Base-by-base conservation (phyloP, 2,113 vertebrate genomes). In the Pogona vitticeps region DNA sequence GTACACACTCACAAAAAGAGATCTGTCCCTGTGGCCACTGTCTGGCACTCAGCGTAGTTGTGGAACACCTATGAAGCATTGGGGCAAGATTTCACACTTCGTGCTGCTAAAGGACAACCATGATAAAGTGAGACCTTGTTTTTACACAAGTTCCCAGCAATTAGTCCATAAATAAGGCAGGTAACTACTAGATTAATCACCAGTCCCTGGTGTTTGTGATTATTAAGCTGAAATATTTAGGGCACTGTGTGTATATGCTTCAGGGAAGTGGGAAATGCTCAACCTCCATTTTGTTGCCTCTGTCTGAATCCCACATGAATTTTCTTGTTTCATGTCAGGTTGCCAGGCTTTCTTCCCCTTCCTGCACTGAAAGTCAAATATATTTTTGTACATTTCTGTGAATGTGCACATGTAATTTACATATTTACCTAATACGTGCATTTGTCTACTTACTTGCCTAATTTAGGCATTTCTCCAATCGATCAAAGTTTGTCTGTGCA, bases 61-160 rank as follows among this genome's bases (percentile, higher is more conserved):
- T 6, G 82, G 86, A 75, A 59, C 26, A 88, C 31, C 31, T 82
- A 9, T 52, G 56, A 89, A 80, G 10, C 76, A 94, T 88, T 63
- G 83, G 70, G 72, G 28, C 72, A n/a, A 88, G 58, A 72, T 76
- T 63, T 52, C 4, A 70, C 82, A 83, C 87, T 88, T 91, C 72
- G 83, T 46, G 88, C 86, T 86, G 76, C 80, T 80, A 72, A 68
- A 2, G 1, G 38, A 73, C 46, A 76, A 17, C 67, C 77, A 31
- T 46, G 5, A 59, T 85, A 59, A 88, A 84, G 81, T 88, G 90
- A 78, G 70, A 89, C 70, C 84, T 91, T 61, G 89, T 90, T 91
- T 94, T 93, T 89, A 71, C 65, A 89, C 85, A 82, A 91, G 33
- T 76, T 46, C 42, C 93, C 73, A 89, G 73, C 42, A 75, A 52